These are phyloP conservation scores for Cepaea nemoralis DNA, from an alignment of 1,140 invertebrate species.

Conservation along the genomic window DNA sequence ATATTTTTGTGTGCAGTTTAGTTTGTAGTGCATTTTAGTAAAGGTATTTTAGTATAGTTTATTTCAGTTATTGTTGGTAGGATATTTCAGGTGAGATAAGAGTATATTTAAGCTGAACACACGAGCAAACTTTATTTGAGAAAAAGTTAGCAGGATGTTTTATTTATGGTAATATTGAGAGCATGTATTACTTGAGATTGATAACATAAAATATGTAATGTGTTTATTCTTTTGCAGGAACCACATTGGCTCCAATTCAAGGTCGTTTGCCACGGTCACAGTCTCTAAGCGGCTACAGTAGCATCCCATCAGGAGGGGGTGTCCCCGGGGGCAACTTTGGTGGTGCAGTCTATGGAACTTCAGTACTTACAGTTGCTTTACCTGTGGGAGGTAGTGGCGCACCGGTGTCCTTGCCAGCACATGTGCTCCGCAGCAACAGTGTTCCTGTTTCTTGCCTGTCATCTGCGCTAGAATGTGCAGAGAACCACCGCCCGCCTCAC, in stretches of 20 bases:
- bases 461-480: constrained; percentile 38
- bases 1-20: no score
- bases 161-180: no score
- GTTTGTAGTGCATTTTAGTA: no score
- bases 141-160: no score
- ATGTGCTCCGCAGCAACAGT: constrained; percentile 54
- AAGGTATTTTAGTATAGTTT: no score
- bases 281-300: constrained; percentile 49
- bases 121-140: no score
- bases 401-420: constrained; percentile 41
- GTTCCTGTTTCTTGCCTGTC: constrained; percentile 45
- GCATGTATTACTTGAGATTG: no score
- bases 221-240: constrained; percentile 22
- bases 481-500: constrained; percentile 19
- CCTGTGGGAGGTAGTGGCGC: constrained; percentile 34
- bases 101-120: no score
- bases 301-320: constrained; percentile 3
- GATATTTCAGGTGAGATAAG: no score
- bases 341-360: neutral
- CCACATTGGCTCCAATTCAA: constrained; percentile 33
- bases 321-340: neutral
- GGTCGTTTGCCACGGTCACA: constrained; percentile 53
- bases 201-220: no score
- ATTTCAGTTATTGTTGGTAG: no score
- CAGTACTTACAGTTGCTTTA: constrained; percentile 53